Conservation (phyloP, 2,888 invertebrate genomes). For the Poecilobothrus nobilitatus region DNA sequence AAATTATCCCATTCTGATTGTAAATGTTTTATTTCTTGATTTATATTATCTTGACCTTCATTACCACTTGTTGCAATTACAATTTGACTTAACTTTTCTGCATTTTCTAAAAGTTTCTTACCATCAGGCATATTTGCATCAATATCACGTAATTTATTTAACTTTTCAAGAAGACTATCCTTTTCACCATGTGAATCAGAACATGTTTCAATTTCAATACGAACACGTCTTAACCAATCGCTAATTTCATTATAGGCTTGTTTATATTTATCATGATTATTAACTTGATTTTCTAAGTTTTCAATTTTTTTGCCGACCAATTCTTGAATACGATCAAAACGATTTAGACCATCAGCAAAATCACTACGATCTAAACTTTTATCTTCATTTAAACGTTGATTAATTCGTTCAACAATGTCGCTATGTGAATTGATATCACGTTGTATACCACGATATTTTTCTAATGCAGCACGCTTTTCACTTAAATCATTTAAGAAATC, state of each 20-base stretch:
- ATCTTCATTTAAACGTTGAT: slow-evolving; percentile 63
- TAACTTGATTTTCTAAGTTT: slow-evolving; percentile 73
- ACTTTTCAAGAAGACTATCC: slow-evolving; percentile 64
- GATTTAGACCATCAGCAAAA: slow-evolving; percentile 60
- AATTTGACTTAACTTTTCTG: slow-evolving; percentile 63
- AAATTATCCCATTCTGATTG: slow-evolving; percentile 75
- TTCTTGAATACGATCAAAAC: slow-evolving; percentile 61
- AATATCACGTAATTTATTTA: slow-evolving; percentile 64
- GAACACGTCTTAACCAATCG: slow-evolving; percentile 75
- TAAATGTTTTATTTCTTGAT: slow-evolving; percentile 71
- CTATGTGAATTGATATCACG: slow-evolving; percentile 73
- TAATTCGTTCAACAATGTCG: slow-evolving; percentile 69
- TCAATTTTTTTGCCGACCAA: slow-evolving; percentile 58
- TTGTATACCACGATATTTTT: slow-evolving; percentile 75
- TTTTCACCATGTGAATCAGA: slow-evolving; percentile 84
- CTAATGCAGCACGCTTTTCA: slow-evolving; percentile 81
- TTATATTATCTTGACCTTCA: slow-evolving; percentile 74
- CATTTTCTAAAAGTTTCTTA: slow-evolving; percentile 62
- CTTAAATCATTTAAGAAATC: slow-evolving; percentile 75
- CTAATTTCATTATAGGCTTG: slow-evolving; percentile 71
- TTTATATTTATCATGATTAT: slow-evolving; percentile 79
- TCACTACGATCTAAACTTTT: slow-evolving; percentile 56
- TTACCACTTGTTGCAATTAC: slow-evolving; percentile 69
- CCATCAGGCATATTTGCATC: slow-evolving; percentile 61
- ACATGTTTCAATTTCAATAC: slow-evolving; percentile 74